Percentiles rank a stretch among this genome's conserved stretches.
These are phyloP conservation scores for Onthophagus taurus DNA, from an alignment of 1,140 invertebrate genomes.

Conservation along the genomic window DNA sequence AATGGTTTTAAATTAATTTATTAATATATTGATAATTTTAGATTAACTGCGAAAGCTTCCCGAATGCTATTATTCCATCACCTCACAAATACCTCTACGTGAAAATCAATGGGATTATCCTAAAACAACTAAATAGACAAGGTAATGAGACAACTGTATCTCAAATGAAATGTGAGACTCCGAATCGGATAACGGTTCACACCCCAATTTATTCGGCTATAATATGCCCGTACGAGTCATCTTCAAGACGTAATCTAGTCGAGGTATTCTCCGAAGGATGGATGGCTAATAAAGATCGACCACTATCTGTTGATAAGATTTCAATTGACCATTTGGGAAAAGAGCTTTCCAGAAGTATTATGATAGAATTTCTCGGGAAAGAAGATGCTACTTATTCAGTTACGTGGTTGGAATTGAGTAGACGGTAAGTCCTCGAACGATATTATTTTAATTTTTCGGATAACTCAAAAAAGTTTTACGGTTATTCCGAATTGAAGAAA, in stretches of 20 bases:
- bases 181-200: constrained; percentile 63
- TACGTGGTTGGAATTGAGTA: constrained; percentile 74
- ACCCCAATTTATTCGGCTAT: constrained; percentile 54
- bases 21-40: no score
- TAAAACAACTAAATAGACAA: constrained; percentile 45
- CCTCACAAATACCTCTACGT: constrained; percentile 58
- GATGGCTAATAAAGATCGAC: constrained; percentile 39
- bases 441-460: no score
- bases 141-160: constrained; percentile 35
- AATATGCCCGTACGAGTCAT: constrained; percentile 58
- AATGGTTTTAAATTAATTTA: no score
- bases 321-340: constrained; percentile 48
- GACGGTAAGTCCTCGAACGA: no score
- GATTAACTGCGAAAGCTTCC: constrained; percentile 65
- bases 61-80: constrained; percentile 70
- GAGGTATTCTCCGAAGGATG: constrained; percentile 80
- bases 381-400: constrained; percentile 65
- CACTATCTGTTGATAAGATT: constrained; percentile 38
- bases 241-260: constrained; percentile 49
- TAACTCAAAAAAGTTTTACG: no score
- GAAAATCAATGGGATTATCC: constrained; percentile 52
- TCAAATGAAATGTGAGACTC: constrained; percentile 51
- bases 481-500: no score
- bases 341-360: constrained; percentile 55
- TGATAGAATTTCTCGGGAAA: constrained; percentile 66